Percentiles rank a stretch among this genome's conserved stretches.
These are phyloP conservation scores for Lithophane ornitopus DNA, from an alignment of 2,888 invertebrate genomes.

Conservation along the genomic window DNA sequence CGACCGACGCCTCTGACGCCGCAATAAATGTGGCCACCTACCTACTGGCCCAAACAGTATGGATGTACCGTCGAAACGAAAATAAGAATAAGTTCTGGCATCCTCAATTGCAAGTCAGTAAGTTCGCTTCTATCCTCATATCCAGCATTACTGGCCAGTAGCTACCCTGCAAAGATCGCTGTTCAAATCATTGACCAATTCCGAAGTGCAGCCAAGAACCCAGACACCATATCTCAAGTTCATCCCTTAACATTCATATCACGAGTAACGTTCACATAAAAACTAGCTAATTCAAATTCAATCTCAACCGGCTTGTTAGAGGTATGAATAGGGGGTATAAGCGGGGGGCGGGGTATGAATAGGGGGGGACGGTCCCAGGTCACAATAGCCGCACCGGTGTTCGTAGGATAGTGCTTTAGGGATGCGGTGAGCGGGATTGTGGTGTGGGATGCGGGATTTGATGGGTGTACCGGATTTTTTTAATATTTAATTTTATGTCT, in stretches of 20 bases:
- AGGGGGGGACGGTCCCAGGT: constrained; percentile 51
- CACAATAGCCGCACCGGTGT: constrained; percentile 65
- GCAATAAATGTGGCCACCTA: too few species aligned
- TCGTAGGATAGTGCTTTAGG: constrained; percentile 55
- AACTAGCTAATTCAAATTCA: constrained; percentile 69
- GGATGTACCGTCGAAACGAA: too few species aligned
- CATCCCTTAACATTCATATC: constrained; percentile 38
- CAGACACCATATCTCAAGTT: constrained; percentile 24
- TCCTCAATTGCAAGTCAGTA: too few species aligned
- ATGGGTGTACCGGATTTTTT: neutral
- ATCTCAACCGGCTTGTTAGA: constrained; percentile 69
- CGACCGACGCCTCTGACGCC: too few species aligned
- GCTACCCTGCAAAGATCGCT: neutral
- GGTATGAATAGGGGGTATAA: constrained; percentile 55
- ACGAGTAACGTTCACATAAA: constrained; percentile 59
- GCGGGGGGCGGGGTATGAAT: constrained; percentile 10
- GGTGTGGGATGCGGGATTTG: constrained; percentile 30
- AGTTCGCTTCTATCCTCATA: neutral
- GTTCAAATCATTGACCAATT: neutral
- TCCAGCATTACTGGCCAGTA: neutral
- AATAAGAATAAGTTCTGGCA: neutral
- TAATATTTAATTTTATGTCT: neutral
- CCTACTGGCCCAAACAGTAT: too few species aligned
- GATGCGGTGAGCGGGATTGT: constrained; percentile 44
- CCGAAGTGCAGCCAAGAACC: constrained; percentile 16